Evolutionary conservation across 2,113 vertebrate species (phyloP).

Genomic region (Carassius auratus): DNA sequence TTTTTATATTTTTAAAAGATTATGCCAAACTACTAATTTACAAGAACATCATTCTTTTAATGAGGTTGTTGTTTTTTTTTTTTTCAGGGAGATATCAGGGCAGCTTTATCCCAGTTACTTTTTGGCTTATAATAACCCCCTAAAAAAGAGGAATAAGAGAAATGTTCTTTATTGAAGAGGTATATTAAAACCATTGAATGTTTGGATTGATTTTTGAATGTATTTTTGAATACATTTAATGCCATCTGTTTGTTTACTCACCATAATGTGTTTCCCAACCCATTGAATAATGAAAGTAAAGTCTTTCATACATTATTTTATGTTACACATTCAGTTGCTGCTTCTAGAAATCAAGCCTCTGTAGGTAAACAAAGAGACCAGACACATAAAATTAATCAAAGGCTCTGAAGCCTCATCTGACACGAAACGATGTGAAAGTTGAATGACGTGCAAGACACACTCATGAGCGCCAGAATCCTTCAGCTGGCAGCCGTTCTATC

Average conservation of each 20-base stretch:
- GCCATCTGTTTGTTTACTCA: not conserved
- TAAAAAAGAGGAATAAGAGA: too few relatives aligned
- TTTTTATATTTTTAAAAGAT: too few relatives aligned
- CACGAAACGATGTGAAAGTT: conserved; percentile 39
- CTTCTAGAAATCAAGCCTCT: conserved; percentile 17
- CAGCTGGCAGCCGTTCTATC: not conserved
- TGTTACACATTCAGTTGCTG: conserved; percentile 11
- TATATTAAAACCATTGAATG: not conserved
- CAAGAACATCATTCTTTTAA: too few relatives aligned
- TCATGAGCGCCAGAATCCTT: not conserved
- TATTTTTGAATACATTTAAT: not conserved
- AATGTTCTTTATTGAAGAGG: not conserved
- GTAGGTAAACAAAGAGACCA: conserved; percentile 11
- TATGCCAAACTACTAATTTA: too few relatives aligned
- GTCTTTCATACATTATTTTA: not conserved
- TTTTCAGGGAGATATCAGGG: too few relatives aligned
- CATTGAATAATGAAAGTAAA: not conserved
- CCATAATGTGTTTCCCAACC: not conserved
- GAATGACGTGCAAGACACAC: conserved; percentile 38
- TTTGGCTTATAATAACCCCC: too few relatives aligned
- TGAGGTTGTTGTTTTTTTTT: too few relatives aligned
- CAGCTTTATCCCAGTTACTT: too few relatives aligned
- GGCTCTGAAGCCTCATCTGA: conserved; percentile 6
- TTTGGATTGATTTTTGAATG: not conserved
- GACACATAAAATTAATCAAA: conserved; percentile 34